phyloP scores from a whole-genome alignment of 1,140 invertebrate genomes.

The Coptotermes formosanus region DNA sequence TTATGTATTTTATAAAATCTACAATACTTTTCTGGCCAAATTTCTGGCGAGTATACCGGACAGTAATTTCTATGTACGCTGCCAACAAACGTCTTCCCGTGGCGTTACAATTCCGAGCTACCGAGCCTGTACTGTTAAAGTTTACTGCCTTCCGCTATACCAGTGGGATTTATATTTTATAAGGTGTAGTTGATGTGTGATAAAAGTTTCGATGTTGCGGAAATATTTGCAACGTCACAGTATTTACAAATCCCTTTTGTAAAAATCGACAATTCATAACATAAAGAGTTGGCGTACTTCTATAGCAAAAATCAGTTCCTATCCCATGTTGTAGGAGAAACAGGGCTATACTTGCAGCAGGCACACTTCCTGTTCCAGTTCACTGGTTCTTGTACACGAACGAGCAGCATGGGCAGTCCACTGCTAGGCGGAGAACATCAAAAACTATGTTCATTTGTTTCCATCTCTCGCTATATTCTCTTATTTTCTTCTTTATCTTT shows the following conservation, averaged over 20 bases:
- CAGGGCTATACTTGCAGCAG: background rate
- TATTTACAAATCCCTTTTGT: background rate
- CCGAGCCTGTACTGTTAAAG: background rate
- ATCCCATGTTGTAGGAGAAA: background rate
- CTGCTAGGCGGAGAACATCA: background rate
- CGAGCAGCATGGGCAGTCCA: background rate
- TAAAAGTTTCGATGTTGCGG: background rate
- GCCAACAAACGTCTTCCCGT: background rate
- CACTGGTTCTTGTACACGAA: background rate
- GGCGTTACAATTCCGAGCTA: background rate
- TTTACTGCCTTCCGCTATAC: background rate
- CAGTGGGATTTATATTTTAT: background rate
- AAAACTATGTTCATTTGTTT: background rate
- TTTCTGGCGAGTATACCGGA: background rate
- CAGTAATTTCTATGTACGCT: background rate
- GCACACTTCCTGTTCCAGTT: background rate
- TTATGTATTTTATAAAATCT: no score
- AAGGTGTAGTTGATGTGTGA: background rate
- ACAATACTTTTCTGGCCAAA: no score
- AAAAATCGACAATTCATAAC: background rate
- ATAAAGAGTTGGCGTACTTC: background rate
- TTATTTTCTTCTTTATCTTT: background rate
- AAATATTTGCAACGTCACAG: background rate
- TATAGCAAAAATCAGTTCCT: background rate
- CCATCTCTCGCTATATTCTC: background rate